A percentile compares a stretch with the other conserved stretches of the same genome.
Conservation (phyloP, 2,888 invertebrate genomes). For the Aleiodes testaceus region DNA sequence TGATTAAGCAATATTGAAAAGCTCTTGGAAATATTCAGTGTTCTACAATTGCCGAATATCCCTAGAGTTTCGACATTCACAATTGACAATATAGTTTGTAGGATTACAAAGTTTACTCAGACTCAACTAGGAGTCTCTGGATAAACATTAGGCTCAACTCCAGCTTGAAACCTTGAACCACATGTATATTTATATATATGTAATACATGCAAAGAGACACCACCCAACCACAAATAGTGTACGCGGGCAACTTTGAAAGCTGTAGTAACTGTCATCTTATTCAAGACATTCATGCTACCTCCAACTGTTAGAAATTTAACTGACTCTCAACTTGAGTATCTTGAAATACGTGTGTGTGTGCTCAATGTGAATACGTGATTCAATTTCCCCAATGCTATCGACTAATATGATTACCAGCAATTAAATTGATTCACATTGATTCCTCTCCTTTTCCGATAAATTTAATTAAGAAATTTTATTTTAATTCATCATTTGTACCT, state of each 20-base stretch:
- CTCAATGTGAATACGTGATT: not conserved
- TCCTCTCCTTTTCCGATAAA: too few species aligned
- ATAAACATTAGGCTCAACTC: conserved; percentile 13
- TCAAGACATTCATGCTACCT: not conserved
- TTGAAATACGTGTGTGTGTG: not conserved
- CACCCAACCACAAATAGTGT: not conserved
- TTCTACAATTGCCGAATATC: too few species aligned
- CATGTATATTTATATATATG: not conserved
- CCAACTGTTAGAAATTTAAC: not conserved
- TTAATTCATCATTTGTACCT: conserved; percentile 77
- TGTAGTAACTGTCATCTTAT: conserved; percentile 13
- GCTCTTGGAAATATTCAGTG: too few species aligned
- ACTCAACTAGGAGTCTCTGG: not conserved
- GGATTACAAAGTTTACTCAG: not conserved
- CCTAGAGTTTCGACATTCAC: too few species aligned
- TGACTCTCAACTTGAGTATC: conserved; percentile 3
- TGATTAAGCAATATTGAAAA: too few species aligned
- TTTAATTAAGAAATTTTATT: too few species aligned
- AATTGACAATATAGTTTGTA: not conserved
- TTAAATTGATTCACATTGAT: too few species aligned
- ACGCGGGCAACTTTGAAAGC: not conserved
- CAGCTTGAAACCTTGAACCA: conserved; percentile 5
- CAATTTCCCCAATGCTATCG: not conserved
- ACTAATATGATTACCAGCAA: too few species aligned
- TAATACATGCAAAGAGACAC: not conserved